Evolutionary conservation across 2,888 invertebrate genomes (phyloP), one percentile per base, ranked within the genome.

Genomic region (Thereva unica): DNA sequence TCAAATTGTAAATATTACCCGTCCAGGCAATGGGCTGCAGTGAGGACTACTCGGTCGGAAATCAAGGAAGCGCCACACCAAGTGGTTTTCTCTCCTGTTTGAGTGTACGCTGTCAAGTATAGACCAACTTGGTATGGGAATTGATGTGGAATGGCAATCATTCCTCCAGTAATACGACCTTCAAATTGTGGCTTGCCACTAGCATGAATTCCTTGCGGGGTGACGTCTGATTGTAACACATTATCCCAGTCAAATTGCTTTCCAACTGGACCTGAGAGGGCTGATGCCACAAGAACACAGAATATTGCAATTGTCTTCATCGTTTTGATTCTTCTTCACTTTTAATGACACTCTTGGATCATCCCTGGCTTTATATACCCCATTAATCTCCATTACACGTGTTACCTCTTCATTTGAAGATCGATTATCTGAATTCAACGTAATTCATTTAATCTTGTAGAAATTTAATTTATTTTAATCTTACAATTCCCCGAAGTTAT

Each of bases 81-180:
- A 8, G 65, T 47, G 37, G 42, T 38, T 10, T 38, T 10, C 35
- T 41, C 40, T 5, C 41, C 23, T 47, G 12, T 38, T 8, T 40
- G n/a, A 8, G 41, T 47, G n/a, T 50, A 23, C 41, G 49, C 50
- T 1, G 41, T 50, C 40, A 56, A 41, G 4, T 56, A n/a, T 38
- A 65, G 10, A 41, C 34, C 49, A 4, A 65, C 55, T 50, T 65
- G 65, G 40, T 80, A 80, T 52, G 80, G 79, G 59, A 80, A 78
- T 41, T 74, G 72, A 63, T 77, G 71, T 0, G 76, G 76, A 67
- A 73, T 71, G 4, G 78, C 80, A 12, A 78, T 76, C 67, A 73
- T 73, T 38, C 80, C 80, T 38, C 80, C 80, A 63, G 79, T 73
- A 4, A 80, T 80, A 40, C 79, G 78, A 72, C 76, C 77, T 9